A percentile compares a stretch with the other conserved stretches of the same genome.
Conservation (phyloP, 2,888 invertebrate species). For the Pachycephus smyrnensis region DNA sequence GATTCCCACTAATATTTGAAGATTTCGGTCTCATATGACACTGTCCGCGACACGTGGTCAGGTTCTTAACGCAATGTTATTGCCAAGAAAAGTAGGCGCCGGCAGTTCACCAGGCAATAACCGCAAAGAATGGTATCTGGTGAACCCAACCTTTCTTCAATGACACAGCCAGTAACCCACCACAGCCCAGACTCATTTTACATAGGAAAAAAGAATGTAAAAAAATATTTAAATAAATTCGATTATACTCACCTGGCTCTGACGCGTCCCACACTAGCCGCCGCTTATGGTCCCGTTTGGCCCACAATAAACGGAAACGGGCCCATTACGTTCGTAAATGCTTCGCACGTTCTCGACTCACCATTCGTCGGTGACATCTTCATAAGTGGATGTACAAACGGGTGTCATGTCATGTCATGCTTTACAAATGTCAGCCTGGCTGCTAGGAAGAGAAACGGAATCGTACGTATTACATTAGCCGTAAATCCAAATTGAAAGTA, state of each 20-base stretch:
- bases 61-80: conserved; percentile 54
- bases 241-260: background rate
- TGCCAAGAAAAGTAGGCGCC: conserved; percentile 42
- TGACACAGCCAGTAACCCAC: background rate
- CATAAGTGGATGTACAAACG: conserved; percentile 48
- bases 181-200: background rate
- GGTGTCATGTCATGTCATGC: conserved; percentile 47
- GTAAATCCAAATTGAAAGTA: background rate
- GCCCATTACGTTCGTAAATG: conserved; percentile 24
- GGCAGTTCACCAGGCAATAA: conserved; percentile 52
- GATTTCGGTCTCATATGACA: conserved; percentile 54
- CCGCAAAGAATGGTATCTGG: background rate
- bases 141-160: background rate
- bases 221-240: background rate
- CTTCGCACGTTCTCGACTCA: conserved; percentile 30
- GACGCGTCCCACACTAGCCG: background rate
- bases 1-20: conserved; percentile 56
- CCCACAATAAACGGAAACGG: background rate
- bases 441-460: background rate
- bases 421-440: background rate
- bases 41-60: conserved; percentile 57
- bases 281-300: background rate
- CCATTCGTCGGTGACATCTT: conserved; percentile 42
- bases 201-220: background rate
- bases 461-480: background rate